phyloP scores from a whole-genome alignment of 1,140 invertebrate species.

The Leucophenga varia region DNA sequence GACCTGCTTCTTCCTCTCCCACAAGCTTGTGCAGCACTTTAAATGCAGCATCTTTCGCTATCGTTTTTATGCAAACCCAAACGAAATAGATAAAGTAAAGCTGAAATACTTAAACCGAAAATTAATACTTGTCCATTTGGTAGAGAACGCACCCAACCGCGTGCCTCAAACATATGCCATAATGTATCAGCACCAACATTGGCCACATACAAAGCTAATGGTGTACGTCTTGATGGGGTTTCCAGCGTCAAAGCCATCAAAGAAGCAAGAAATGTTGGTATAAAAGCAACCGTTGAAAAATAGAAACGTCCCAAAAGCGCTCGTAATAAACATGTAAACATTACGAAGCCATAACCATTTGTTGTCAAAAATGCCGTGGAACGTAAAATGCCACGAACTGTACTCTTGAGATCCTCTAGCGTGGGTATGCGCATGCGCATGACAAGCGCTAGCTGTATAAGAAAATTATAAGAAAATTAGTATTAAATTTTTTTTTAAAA shows the following conservation, averaged over 20 bases:
- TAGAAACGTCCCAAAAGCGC: constrained; percentile 70
- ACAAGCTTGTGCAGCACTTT: constrained; percentile 64
- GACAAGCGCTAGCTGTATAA: constrained; percentile 67
- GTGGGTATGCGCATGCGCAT: constrained; percentile 66
- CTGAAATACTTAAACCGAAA: constrained; percentile 62
- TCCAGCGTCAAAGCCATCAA: constrained; percentile 71
- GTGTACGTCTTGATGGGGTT: constrained; percentile 66
- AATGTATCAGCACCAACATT: constrained; percentile 79
- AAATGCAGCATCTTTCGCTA: constrained; percentile 62
- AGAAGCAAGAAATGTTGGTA: constrained; percentile 71
- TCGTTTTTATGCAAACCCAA: constrained; percentile 55
- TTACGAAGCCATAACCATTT: constrained; percentile 69
- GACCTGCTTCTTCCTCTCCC: constrained; percentile 62
- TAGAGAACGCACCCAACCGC: constrained; percentile 64
- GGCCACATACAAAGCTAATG: constrained; percentile 75
- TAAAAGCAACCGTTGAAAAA: constrained; percentile 66
- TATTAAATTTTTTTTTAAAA: background rate
- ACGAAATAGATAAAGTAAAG: constrained; percentile 64
- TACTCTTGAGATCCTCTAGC: constrained; percentile 64
- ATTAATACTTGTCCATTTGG: constrained; percentile 67
- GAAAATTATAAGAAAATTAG: background rate
- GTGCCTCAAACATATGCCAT: constrained; percentile 68
- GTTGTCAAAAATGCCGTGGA: constrained; percentile 75
- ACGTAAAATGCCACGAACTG: constrained; percentile 67
- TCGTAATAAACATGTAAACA: constrained; percentile 69